Evolutionary conservation across 2,113 vertebrate species (phyloP), one percentile per base, ranked within the genome.

Genomic region (Myrmecobius fasciatus): DNA sequence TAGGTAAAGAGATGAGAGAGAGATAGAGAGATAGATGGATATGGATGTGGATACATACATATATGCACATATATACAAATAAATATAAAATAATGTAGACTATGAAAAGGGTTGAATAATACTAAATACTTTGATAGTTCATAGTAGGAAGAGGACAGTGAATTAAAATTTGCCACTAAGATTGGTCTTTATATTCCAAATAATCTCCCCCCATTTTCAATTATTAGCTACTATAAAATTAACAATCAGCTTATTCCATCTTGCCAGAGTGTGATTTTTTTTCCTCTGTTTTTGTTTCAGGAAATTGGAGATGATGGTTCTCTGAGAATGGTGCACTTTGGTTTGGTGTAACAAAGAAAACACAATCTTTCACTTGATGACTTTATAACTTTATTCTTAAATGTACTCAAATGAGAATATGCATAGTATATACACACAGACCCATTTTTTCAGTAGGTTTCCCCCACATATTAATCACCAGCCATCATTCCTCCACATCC

Each of bases 261-360:
- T 95, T 95, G 89, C 3, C 93, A 52, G 75, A 92, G 92, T 54
- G 53, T 95, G 48, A 92, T 93, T 96, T 46, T 88, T 54, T 93
- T 7, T 96, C 91, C 91, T 97, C 75, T 98, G 52, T 94, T 92
- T 97, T 94, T 97, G 83, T 90, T 95, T 94, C 97, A 99, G 99
- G 98, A 98, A 3, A 53, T 95, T 0, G 93, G 97, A 95, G 98
- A 97, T 96, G 95, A 93, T 0, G 98, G 96, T 31, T 98, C 97
- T 94, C 98, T 99, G 53, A 98, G 98, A 96, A 98, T 99, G 6
- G 98, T 99, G 94, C 99, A 99, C 97, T 99, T 99, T 0, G 99
- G 99, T 94, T 98, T 99, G 96, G 99, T 99, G 52, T 99, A 97
- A 99, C 94, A 2, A 31, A 94, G 75, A 22, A 8, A 48, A 96